Percentiles rank a stretch among this genome's conserved stretches.
These are phyloP conservation scores for Caranx ignobilis DNA, from an alignment of 2,113 vertebrate genomes.

Conservation along the genomic window DNA sequence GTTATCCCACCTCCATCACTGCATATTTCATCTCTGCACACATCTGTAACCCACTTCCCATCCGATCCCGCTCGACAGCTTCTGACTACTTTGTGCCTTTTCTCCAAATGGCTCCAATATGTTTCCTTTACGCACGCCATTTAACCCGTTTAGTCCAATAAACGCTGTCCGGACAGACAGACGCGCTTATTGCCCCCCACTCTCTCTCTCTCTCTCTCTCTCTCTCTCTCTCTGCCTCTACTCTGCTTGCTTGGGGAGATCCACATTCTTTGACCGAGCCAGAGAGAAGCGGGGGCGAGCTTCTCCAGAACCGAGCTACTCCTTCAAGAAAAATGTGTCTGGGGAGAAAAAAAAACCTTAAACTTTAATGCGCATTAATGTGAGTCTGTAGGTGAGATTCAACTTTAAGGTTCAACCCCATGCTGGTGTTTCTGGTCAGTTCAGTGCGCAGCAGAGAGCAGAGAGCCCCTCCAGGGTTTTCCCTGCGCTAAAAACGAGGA, in stretches of 20 bases:
- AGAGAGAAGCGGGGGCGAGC: neutral
- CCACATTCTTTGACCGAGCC: slow-evolving; percentile 16
- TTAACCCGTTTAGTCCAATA: neutral
- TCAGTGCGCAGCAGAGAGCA: neutral
- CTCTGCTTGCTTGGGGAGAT: neutral
- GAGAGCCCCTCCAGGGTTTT: neutral
- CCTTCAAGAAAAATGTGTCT: neutral
- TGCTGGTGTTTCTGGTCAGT: neutral
- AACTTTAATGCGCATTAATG: no score
- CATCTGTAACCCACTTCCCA: slow-evolving; percentile 59
- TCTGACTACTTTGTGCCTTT: neutral
- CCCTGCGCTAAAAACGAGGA: neutral
- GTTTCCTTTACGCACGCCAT: slow-evolving; percentile 4
- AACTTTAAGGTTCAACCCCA: neutral
- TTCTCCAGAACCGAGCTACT: neutral
- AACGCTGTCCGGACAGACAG: slow-evolving; percentile 5
- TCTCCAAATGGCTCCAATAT: slow-evolving; percentile 38
- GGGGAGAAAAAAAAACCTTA: no score
- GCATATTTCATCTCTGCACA: slow-evolving; percentile 46
- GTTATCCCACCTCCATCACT: slow-evolving; percentile 4
- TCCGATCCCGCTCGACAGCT: neutral
- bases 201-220: no score
- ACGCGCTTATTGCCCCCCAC: neutral
- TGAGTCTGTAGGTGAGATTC: neutral
- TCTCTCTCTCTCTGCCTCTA: no score